Base-by-base conservation (phyloP, 2,797 vertebrate genomes). In the Anolis apletophallus region DNA sequence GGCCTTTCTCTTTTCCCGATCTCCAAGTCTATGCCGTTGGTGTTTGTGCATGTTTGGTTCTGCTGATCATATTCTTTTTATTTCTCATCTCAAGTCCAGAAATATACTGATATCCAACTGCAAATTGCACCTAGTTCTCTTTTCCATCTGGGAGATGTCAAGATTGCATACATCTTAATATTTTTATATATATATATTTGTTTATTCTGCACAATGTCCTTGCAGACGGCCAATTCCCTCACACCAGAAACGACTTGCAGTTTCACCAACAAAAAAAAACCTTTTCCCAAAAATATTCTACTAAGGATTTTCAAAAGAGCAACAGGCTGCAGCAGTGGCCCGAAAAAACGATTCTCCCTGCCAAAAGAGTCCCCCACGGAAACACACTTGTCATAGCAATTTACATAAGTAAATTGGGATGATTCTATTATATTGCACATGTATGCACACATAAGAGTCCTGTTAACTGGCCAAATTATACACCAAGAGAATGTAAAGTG, bases 251-350 rank as follows among this genome's bases (percentile, higher is more conserved):
- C 40, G 40, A 40, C 40, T 40, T 40, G 40, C 40, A 40, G 40
- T 40, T 40, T 40, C n/a, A n/a, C n/a, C n/a, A n/a, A n/a, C n/a
- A n/a, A n/a, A n/a, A n/a, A n/a, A n/a, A n/a, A n/a, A n/a, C n/a
- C n/a, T n/a, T n/a, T n/a, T n/a, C n/a, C n/a, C n/a, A 80, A 61
- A 29, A 55, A 68, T 73, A 80, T 74, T 77, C 90, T 80, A 17
- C 83, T n/a, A 29, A 32, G 11, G 88, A 84, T 91, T 74, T 87
- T 79, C 76, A 73, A 93, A 91, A 75, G 72, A 73, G 80, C 67
- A 94, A 87, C 80, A 61, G n/a, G 59, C 40, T 85, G 87, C 92
- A 85, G 0, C 1, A 88, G 82, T 89, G 90, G 61, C 55, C 11
- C 21, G 26, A 36, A 0, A 0, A 85, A 54, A 74, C n/a, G 64